These are phyloP conservation scores for Deroplatys truncata DNA, from an alignment of 2,888 invertebrate species.

Conservation along the genomic window DNA sequence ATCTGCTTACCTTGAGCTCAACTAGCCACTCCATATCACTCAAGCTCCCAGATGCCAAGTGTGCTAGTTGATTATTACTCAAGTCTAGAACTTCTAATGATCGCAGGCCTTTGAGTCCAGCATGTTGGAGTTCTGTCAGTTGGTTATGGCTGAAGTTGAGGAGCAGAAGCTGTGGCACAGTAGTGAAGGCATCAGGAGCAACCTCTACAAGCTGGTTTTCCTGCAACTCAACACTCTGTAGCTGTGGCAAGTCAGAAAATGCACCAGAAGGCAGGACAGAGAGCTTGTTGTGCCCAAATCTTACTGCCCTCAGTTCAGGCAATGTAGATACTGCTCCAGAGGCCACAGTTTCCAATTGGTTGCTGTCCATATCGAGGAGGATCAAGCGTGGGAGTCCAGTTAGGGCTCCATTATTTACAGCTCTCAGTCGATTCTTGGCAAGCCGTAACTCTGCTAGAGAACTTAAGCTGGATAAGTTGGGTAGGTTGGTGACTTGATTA, in stretches of 20 bases:
- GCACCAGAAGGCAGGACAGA: conserved; percentile 62
- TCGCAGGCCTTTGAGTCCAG: conserved; percentile 66
- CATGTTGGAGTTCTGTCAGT: conserved; percentile 67
- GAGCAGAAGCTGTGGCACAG: conserved; percentile 72
- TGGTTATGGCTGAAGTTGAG: conserved; percentile 81
- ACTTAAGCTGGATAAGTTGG: conserved; percentile 64
- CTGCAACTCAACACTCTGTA: conserved; percentile 72
- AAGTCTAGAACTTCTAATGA: conserved; percentile 82
- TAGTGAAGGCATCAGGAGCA: conserved; percentile 69
- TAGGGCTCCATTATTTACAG: conserved; percentile 67
- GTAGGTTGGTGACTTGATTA: conserved; percentile 68
- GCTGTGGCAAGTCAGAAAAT: conserved; percentile 69
- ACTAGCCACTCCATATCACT: conserved; percentile 81
- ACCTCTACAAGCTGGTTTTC: conserved; percentile 72
- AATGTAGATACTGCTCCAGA: conserved; percentile 66
- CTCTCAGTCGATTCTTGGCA: conserved; percentile 69
- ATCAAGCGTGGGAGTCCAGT: conserved; percentile 65
- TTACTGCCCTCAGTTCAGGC: conserved; percentile 63
- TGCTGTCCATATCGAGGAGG: conserved; percentile 73
- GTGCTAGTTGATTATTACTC: conserved; percentile 70
- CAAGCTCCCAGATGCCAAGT: conserved; percentile 60
- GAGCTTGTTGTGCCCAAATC: conserved; percentile 51
- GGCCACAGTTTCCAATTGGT: conserved; percentile 71
- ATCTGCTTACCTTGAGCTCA: conserved; percentile 60
- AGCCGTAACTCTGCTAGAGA: conserved; percentile 67